Base-by-base conservation (phyloP, 2,113 vertebrate genomes). In the Monarcha castaneiventris region DNA sequence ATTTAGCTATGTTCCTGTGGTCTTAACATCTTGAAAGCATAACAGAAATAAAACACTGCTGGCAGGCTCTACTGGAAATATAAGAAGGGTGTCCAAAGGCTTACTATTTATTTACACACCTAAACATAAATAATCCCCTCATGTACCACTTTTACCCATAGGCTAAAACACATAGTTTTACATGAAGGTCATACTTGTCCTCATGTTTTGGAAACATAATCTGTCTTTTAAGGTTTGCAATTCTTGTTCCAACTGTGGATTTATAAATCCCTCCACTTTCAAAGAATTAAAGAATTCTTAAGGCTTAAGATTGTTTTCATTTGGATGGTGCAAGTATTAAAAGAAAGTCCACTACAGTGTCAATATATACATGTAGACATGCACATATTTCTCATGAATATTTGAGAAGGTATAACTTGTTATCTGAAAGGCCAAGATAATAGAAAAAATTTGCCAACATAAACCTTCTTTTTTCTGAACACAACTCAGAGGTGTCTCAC, bases 111-210 rank as follows among this genome's bases (percentile, higher is more conserved):
- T 96, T 95, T 93, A 80, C 72, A 86, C 82, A 83, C 55, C 84
- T 94, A 96, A 96, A 94, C 74, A 97, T 79, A 96, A 96, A 95
- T 87, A 96, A 96, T 95, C 66, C 29, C 67, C 66, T 87, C 78
- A n/a, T 90, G 51, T 87, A 87, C 59, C 63, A 74, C 81, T 94
- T 87, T 67, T 86, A 86, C 75, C 84, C 43, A 88, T 23, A 77
- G 59, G 81, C 75, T 86, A 90, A 94, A 96, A 63, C 35, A 87
- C 91, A 95, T 92, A 86, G 55, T 87, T 94, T 91, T 88, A 88
- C 78, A 84, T 48, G 77, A 95, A 93, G 74, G 68, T 96, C 84
- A 90, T 80, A 91, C 59, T 89, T 94, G 72, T 83, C 35, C 51
- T 93, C 30, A 27, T 88, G 63, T 66, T 96, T 95, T 95, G 79